Evolutionary conservation across 2,113 vertebrate genomes (phyloP).

Genomic region (Anser cygnoides): DNA sequence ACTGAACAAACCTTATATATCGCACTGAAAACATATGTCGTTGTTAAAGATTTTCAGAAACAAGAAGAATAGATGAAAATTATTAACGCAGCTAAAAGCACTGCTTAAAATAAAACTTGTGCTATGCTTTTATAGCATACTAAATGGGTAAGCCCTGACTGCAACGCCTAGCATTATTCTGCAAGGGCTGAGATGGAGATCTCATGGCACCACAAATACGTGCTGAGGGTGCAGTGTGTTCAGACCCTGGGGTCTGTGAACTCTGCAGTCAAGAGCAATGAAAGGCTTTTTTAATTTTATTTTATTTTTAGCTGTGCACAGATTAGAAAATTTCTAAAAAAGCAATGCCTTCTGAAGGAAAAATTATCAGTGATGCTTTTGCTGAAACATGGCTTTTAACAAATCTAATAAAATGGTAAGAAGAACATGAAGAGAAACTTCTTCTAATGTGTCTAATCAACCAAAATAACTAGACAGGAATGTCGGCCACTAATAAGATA

Average conservation of each 20-base stretch:
- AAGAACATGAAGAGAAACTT: neutral
- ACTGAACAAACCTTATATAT: neutral
- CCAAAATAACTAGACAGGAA: neutral
- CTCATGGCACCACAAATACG: fast-evolving
- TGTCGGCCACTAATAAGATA: conserved; percentile 6
- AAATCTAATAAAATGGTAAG: neutral
- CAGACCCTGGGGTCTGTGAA: fast-evolving
- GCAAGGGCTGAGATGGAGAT: neutral
- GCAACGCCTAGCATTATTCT: fast-evolving
- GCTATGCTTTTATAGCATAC: fast-evolving
- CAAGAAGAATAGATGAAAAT: fast-evolving
- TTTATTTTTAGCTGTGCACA: neutral
- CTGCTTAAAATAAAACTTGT: neutral
- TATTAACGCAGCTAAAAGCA: neutral
- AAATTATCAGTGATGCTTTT: neutral
- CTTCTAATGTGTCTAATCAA: neutral
- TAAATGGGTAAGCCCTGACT: fast-evolving
- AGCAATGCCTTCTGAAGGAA: neutral
- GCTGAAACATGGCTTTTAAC: neutral
- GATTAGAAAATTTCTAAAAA: neutral
- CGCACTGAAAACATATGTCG: neutral
- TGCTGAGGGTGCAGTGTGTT: fast-evolving
- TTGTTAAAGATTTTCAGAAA: neutral
- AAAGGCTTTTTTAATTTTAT: neutral
- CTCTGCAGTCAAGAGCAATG: neutral